phyloP scores from a whole-genome alignment of 2,113 vertebrate genomes.

The Thalassoma bifasciatum region DNA sequence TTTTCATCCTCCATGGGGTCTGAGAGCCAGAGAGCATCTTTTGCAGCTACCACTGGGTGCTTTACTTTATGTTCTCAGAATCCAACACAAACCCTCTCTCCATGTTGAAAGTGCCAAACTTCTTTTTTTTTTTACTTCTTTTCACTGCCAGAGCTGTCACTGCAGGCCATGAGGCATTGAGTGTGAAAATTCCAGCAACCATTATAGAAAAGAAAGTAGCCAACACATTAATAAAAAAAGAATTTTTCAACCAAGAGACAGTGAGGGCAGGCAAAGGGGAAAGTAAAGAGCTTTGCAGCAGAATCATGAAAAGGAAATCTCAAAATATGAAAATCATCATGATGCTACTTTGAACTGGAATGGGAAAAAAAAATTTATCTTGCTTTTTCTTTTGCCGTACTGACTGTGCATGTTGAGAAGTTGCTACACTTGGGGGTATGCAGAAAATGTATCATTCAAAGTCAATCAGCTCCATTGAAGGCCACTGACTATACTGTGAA shows the following conservation, averaged over 20 bases:
- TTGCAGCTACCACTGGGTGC: slow-evolving; percentile 19
- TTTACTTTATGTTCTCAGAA: slow-evolving; percentile 46
- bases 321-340: background rate
- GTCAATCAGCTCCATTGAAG: too few species aligned
- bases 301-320: slow-evolving; percentile 17
- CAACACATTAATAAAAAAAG: slow-evolving; percentile 4
- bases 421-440: too few species aligned
- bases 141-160: slow-evolving; percentile 41
- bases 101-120: slow-evolving; percentile 33
- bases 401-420: too few species aligned
- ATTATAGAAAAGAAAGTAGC: slow-evolving; percentile 32
- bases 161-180: slow-evolving; percentile 44
- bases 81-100: slow-evolving; percentile 28
- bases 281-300: slow-evolving; percentile 8
- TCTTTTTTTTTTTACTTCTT: background rate
- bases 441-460: too few species aligned
- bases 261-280: slow-evolving; percentile 21
- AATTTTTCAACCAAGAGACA: slow-evolving; percentile 5
- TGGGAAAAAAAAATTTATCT: too few species aligned
- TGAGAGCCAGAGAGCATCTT: slow-evolving; percentile 3
- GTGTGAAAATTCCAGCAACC: slow-evolving; percentile 58
- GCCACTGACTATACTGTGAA: too few species aligned
- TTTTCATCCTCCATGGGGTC: slow-evolving; percentile 32
- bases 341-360: too few species aligned
- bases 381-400: too few species aligned